phyloP scores from a whole-genome alignment of 1,140 invertebrate species.

The Macrobrachium nipponense region DNA sequence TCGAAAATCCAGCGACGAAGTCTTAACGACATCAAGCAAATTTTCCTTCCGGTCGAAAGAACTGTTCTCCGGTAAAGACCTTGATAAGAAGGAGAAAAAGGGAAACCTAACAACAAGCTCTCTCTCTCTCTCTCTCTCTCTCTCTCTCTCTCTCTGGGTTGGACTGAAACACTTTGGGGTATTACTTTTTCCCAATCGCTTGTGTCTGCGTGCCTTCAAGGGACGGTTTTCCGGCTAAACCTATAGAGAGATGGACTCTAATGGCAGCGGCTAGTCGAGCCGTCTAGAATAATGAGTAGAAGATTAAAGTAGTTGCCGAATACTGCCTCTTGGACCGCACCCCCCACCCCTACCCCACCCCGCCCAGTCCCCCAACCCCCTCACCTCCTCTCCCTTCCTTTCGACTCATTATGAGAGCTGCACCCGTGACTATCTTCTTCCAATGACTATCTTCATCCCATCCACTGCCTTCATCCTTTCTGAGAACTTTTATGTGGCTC shows the following conservation, averaged over 20 bases:
- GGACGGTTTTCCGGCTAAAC: slow-evolving; percentile 55
- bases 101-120: slow-evolving; percentile 36
- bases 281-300: slow-evolving; percentile 52
- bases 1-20: too few relatives aligned
- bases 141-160: neutral
- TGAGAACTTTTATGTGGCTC: neutral
- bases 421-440: too few relatives aligned
- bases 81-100: too few relatives aligned
- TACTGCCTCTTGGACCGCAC: neutral
- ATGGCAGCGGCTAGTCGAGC: slow-evolving; percentile 44
- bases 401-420: too few relatives aligned
- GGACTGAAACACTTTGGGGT: slow-evolving; percentile 54
- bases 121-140: neutral
- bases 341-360: neutral
- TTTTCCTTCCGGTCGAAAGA: too few relatives aligned
- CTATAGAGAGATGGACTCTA: slow-evolving; percentile 51
- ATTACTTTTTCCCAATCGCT: slow-evolving; percentile 60
- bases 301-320: slow-evolving; percentile 41
- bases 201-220: slow-evolving; percentile 54
- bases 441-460: too few relatives aligned
- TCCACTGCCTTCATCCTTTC: neutral
- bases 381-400: too few relatives aligned
- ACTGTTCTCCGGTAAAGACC: neutral
- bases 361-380: neutral
- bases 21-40: too few relatives aligned